Base-by-base conservation (phyloP, 2,797 vertebrate genomes). In the Hoplostethus mediterraneus region DNA sequence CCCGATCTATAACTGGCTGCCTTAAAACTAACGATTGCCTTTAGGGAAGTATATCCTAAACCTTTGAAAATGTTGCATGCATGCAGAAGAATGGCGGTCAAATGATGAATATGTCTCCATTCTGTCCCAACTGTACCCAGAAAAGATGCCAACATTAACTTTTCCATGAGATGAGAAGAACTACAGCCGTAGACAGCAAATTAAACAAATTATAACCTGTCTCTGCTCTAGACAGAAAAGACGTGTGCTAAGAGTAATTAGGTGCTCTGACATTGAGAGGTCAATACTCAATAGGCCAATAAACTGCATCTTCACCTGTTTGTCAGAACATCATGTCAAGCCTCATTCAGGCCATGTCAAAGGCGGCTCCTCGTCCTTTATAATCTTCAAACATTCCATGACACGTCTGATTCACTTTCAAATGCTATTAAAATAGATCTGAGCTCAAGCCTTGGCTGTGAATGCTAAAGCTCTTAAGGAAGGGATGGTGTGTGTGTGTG, bases 381-480 rank as follows among this genome's bases (percentile, higher is more conserved):
- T 59, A 78, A 74, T 85, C 81, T 73, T 77, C 69, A 73, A 69
- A 73, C 4, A 42, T 62, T 78, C 56, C 7, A 2, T 73, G 81
- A 61, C 80, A 75, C 68, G 73, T 83, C 28, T 67, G 63, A 87
- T 84, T 87, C 68, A 77, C 70, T 86, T 81, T 85, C 68, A 84
- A 88, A 88, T 67, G n/a, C 47, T 57, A 77, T 83, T 79, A 82
- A 52, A 77, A 75, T 63, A 79, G 71, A 87, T 73, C 68, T 71
- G 75, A 78, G 68, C 56, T 73, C 55, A 79, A 51, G 55, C 75
- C 55, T 76, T 73, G 66, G 70, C 58, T 73, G 71, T 85, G 71
- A 81, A 73, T 68, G 69, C 59, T 77, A 80, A 82, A 40, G 49
- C 83, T 77, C 69, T 87, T 79, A 87, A 42, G 28, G 30, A 13